phyloP scores from a whole-genome alignment of 2,797 vertebrate species.

The Gouania willdenowi region DNA sequence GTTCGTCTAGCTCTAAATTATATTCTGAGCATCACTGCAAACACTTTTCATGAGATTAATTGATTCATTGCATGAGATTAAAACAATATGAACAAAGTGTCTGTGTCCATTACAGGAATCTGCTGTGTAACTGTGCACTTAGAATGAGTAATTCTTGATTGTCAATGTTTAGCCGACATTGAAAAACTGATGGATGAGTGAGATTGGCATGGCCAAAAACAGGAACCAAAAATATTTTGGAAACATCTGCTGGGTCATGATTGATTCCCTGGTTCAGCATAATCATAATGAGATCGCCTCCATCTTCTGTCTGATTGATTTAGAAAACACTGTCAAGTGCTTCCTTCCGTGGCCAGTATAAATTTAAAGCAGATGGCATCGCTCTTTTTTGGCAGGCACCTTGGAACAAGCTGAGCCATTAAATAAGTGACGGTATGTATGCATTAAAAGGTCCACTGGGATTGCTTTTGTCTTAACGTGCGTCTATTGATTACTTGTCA shows the following conservation, averaged over 20 bases:
- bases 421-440: conserved; percentile 47
- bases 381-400: conserved; percentile 46
- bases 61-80: too few relatives aligned
- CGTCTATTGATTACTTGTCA: conserved; percentile 56
- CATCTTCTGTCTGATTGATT: conserved; percentile 55
- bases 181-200: conserved; percentile 23
- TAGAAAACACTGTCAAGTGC: conserved; percentile 52
- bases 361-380: conserved; percentile 62
- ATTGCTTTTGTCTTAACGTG: conserved; percentile 46
- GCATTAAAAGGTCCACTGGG: conserved; percentile 48
- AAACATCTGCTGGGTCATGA: conserved; percentile 37
- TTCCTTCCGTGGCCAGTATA: conserved; percentile 38
- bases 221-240: conserved; percentile 14
- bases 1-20: too few relatives aligned
- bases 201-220: conserved; percentile 20
- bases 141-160: background rate
- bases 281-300: conserved; percentile 42
- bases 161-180: conserved; percentile 20
- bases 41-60: too few relatives aligned
- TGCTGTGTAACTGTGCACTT: too few relatives aligned
- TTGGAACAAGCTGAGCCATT: conserved; percentile 40
- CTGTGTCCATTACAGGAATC: too few relatives aligned
- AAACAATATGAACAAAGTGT: too few relatives aligned
- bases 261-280: conserved; percentile 46
- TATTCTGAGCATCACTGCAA: too few relatives aligned